phyloP scores from a whole-genome alignment of 1,140 invertebrate genomes.

The Portunus trituberculatus region DNA sequence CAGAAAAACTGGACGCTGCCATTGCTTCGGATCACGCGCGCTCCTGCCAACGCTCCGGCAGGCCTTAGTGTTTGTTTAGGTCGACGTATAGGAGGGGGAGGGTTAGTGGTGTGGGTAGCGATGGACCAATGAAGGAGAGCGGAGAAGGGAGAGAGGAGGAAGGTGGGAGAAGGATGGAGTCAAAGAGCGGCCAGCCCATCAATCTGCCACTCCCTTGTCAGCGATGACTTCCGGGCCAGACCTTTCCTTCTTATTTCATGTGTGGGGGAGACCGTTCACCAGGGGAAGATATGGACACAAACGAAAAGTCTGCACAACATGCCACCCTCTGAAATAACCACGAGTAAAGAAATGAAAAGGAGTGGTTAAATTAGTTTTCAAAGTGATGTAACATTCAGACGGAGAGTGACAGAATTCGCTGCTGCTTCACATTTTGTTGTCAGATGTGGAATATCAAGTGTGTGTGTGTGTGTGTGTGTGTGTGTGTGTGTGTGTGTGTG shows the following conservation, averaged over 20 bases:
- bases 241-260: no score
- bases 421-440: neutral
- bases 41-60: neutral
- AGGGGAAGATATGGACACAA: no score
- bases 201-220: constrained; percentile 9
- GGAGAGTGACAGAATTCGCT: neutral
- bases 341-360: no score
- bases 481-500: no score
- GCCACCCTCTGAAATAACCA: no score
- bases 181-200: neutral
- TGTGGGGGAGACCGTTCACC: no score
- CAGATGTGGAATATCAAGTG: neutral
- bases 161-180: neutral
- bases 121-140: neutral
- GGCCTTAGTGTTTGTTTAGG: constrained; percentile 42
- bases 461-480: no score
- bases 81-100: neutral
- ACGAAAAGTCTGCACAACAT: no score
- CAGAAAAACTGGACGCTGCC: constrained; percentile 30
- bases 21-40: constrained; percentile 33
- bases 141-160: neutral
- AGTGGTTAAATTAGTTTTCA: no score
- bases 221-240: neutral
- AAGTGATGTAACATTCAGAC: neutral
- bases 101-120: neutral